Base-by-base conservation (phyloP, 2,888 invertebrate genomes). In the Philereme transversata region DNA sequence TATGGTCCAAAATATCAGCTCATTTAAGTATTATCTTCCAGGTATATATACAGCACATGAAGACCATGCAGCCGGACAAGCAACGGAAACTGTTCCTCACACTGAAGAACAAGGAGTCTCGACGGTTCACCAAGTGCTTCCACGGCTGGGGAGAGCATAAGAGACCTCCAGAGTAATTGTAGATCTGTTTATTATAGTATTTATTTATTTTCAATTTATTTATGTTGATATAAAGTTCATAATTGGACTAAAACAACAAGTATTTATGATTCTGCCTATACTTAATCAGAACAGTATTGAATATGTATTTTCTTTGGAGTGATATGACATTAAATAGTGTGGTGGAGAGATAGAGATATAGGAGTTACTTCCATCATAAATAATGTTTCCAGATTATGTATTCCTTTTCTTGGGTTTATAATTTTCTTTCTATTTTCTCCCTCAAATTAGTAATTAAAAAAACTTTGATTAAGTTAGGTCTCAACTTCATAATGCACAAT, bases 11-110 rank as follows among this genome's bases (percentile, higher is more conserved):
- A 22, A 22, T 22, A 22, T 22, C 22, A 22, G 22, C 9, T 38
- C 10, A 46, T 38, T 40, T n/a, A 40, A 33, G 34, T 41, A 38
- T 10, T 9, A 3, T 49, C 4, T 5, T 79, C 47, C 57, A 98
- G 97, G 99, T 99, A 38, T 99, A 99, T 85, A 98, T 99, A 71
- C 99, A 99, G 88, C 99, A 99, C 87, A 94, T 99, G 94, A 94
- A 98, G 78, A 97, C 97, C 22, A 98, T 99, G 87, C 99, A 99
- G 83, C 97, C 98, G 0, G 97, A 98, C 41, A 94, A 93, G 63
- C 96, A 97, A 0, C 93, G 99, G 63, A 99, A 99, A 90, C 93
- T 99, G 64, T 97, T 98, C 88, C 94, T 99, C 41, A 98, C 99
- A 0, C 94, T 99, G 73, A 99, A 99, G 89, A 97, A 98, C 82